Conservation (phyloP, 2,113 vertebrate species). For the Atherinomorus stipes region DNA sequence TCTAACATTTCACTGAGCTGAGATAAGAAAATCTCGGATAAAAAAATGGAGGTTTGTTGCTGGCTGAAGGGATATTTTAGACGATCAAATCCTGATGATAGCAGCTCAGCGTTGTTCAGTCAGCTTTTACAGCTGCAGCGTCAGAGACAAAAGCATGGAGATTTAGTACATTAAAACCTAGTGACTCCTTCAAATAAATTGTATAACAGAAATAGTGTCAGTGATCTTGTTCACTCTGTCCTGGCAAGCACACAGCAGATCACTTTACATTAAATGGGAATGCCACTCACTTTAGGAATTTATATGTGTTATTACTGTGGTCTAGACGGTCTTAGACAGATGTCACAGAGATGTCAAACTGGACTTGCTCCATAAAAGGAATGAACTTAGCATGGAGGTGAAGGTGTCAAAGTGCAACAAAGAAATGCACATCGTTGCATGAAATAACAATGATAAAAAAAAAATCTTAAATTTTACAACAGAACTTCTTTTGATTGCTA, state of each 20-base stretch:
- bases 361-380: conserved; percentile 55
- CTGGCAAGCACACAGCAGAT: conserved; percentile 66
- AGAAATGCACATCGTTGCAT: conserved; percentile 21
- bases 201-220: conserved; percentile 49
- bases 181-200: conserved; percentile 52
- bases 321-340: conserved; percentile 74
- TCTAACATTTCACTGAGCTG: not conserved
- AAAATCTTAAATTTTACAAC: not conserved
- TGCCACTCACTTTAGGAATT: conserved; percentile 76
- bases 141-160: conserved; percentile 10
- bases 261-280: conserved; percentile 76
- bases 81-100: not conserved
- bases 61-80: not conserved
- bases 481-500: not conserved
- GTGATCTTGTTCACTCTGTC: conserved; percentile 65
- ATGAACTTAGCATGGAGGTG: conserved; percentile 35
- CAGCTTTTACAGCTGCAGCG: conserved; percentile 23
- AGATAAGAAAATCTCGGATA: conserved; percentile 17
- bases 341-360: conserved; percentile 69
- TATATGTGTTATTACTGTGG: conserved; percentile 74
- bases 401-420: conserved; percentile 43
- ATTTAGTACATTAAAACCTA: conserved; percentile 35
- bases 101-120: not conserved
- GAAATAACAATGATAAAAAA: not conserved
- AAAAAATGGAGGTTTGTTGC: not conserved